Evolutionary conservation across 2,888 invertebrate genomes (phyloP).

Genomic region (Ashinkailepas kermadecensis): DNA sequence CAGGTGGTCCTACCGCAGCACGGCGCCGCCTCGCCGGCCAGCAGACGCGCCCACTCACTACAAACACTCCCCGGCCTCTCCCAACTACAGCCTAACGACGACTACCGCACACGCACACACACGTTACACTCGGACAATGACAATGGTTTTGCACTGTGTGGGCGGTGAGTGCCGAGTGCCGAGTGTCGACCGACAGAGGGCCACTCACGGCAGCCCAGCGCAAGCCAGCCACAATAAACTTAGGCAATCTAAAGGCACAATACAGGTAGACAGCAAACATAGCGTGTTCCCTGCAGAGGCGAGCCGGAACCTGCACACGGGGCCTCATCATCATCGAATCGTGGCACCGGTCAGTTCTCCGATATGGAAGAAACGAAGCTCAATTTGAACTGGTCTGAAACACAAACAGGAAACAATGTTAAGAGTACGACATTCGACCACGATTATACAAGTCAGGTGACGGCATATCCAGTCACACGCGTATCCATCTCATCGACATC

Average conservation of each 20-base stretch:
- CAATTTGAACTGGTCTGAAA: constrained; percentile 17
- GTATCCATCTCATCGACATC: no score
- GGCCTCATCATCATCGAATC: neutral
- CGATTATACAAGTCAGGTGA: no score
- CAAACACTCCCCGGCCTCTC: neutral
- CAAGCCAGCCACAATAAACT: constrained; percentile 2
- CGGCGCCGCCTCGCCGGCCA: neutral
- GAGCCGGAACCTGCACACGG: neutral
- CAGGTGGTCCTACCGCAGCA: neutral
- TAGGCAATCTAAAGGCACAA: constrained; percentile 15
- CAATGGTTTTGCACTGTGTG: constrained; percentile 13
- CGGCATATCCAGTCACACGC: no score
- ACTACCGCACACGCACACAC: neutral
- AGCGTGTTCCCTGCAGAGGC: neutral
- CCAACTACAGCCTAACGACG: no score
- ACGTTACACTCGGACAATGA: constrained; percentile 12
- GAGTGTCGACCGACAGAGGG: neutral
- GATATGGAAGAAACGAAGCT: neutral
- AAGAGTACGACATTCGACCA: no score
- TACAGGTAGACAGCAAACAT: neutral
- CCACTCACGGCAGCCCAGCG: neutral
- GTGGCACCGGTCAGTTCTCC: neutral
- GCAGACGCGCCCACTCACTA: neutral
- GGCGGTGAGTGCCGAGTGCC: neutral
- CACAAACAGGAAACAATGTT: no score